A percentile compares a stretch with the other conserved stretches of the same genome.
phyloP scores from a whole-genome alignment of 2,797 vertebrate species.

The Myiothlypis chrysogaster region DNA sequence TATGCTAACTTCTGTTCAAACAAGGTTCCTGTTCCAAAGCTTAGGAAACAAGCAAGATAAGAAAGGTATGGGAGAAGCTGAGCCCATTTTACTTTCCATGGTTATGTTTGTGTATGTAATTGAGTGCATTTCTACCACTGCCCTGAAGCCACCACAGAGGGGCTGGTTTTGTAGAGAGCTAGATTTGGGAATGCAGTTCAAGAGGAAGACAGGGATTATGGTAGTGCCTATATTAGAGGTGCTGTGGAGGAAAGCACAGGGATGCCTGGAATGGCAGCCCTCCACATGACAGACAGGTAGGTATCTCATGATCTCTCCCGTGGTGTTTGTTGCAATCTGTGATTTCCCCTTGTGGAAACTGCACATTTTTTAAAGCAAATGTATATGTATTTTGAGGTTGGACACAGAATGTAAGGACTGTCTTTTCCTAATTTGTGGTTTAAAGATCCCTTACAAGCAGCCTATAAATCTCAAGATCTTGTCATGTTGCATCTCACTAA shows the following conservation, averaged over 20 bases:
- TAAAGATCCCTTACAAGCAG: background rate
- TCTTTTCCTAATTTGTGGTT: background rate
- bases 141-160: background rate
- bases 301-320: background rate
- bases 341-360: background rate
- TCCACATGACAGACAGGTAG: background rate
- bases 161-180: background rate
- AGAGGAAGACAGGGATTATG: background rate
- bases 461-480: background rate
- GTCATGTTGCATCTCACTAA: background rate
- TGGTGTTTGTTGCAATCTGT: background rate
- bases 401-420: background rate
- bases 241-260: background rate
- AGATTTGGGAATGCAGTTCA: background rate
- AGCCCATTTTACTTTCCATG: background rate
- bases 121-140: background rate
- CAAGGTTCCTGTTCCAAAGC: background rate
- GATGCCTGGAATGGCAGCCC: background rate
- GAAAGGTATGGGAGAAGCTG: background rate
- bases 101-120: background rate
- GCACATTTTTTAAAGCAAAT: background rate
- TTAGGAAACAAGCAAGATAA: conserved; percentile 21
- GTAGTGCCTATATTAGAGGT: background rate
- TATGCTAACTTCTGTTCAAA: conserved; percentile 5
- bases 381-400: background rate